Evolutionary conservation across 2,888 invertebrate genomes (phyloP).

Genomic region (Pristionchus entomophagus): DNA sequence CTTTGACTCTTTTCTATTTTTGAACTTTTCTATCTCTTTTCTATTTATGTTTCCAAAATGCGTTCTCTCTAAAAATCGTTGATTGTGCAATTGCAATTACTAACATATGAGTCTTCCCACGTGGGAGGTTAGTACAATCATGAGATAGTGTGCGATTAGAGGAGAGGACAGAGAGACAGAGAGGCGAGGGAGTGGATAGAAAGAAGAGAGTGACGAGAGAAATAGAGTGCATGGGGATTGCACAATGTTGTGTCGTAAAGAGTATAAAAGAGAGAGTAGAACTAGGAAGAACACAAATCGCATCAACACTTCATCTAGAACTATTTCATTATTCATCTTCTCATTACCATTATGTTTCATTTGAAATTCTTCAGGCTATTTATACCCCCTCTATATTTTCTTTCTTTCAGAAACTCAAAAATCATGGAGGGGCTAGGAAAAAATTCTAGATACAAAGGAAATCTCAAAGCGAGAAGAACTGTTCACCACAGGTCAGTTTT

Average conservation of each 20-base stretch:
- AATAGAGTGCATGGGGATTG: slow-evolving; percentile 26
- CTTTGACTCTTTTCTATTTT: background rate
- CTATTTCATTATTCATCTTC: background rate
- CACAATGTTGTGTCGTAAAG: slow-evolving; percentile 7
- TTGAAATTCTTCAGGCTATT: background rate
- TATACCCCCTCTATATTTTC: background rate
- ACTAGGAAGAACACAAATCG: background rate
- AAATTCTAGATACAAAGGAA: background rate
- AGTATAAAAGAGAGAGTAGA: background rate
- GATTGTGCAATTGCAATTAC: background rate
- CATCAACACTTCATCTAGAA: background rate
- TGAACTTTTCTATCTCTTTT: background rate
- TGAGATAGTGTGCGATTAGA: background rate
- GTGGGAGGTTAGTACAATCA: background rate
- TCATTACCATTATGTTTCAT: background rate
- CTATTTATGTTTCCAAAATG: background rate
- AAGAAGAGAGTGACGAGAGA: slow-evolving; percentile 9
- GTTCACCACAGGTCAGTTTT: slow-evolving; percentile 15
- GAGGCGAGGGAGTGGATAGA: background rate
- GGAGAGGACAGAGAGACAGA: background rate
- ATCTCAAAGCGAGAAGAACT: slow-evolving; percentile 30
- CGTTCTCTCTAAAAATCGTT: background rate
- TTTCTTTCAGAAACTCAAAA: slow-evolving; percentile 9
- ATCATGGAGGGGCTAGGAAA: slow-evolving; percentile 33
- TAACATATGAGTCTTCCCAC: too few species aligned